phyloP scores from a whole-genome alignment of 2,888 invertebrate genomes.

The Drosophila kokeensis region DNA sequence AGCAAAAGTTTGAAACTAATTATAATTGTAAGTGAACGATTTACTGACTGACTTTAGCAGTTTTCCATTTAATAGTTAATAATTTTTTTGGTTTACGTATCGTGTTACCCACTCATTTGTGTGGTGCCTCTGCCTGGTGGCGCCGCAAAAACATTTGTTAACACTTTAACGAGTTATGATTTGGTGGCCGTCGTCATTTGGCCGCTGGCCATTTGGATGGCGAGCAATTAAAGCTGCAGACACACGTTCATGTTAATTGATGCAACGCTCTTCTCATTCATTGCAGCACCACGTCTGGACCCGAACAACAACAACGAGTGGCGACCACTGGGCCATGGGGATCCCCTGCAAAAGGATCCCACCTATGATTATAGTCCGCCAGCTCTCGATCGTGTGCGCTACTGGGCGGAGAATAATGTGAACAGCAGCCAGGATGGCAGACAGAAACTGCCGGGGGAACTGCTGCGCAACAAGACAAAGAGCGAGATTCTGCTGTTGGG shows the following conservation, averaged over 20 bases:
- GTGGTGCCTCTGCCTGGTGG: slow-evolving; percentile 30
- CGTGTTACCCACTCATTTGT: slow-evolving; percentile 9
- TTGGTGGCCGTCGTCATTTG: slow-evolving; percentile 14
- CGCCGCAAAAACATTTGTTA: slow-evolving; percentile 81
- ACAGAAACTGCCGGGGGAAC: slow-evolving; percentile 71
- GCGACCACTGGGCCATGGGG: slow-evolving; percentile 93
- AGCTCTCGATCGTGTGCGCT: slow-evolving; percentile 91
- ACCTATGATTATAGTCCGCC: slow-evolving; percentile 94
- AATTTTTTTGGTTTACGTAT: background rate
- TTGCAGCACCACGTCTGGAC: slow-evolving; percentile 89
- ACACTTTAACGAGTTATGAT: slow-evolving; percentile 82
- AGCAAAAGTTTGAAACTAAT: background rate
- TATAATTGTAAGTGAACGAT: background rate
- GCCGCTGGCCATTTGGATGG: slow-evolving; percentile 19
- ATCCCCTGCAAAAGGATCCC: slow-evolving; percentile 93
- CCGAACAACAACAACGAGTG: slow-evolving; percentile 89
- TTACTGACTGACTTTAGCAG: background rate
- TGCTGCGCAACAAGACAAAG: slow-evolving; percentile 85
- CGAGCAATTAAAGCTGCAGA: slow-evolving; percentile 62
- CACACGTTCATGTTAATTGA: slow-evolving; percentile 49
- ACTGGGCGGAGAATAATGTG: slow-evolving; percentile 88
- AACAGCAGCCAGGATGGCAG: slow-evolving; percentile 58
- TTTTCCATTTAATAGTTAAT: background rate
- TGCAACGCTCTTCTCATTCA: slow-evolving; percentile 22
- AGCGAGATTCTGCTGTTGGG: slow-evolving; percentile 86